Evolutionary conservation across 2,797 vertebrate genomes (phyloP).

Genomic region (Pampus argenteus): DNA sequence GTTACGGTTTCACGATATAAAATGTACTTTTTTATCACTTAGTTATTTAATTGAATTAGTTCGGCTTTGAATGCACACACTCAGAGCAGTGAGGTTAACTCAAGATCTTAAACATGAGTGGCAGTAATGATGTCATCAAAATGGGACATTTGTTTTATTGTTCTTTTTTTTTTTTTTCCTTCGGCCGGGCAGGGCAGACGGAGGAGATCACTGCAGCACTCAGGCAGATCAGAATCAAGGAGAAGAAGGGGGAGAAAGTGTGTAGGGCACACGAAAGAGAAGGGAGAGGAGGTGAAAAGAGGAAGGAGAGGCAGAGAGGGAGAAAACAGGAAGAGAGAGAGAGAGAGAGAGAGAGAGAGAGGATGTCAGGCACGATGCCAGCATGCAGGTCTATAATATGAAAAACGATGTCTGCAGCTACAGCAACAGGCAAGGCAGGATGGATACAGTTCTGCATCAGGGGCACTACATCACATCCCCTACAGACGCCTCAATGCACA

Average conservation of each 20-base stretch:
- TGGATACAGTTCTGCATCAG: constrained; percentile 43
- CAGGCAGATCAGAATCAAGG: constrained; percentile 20
- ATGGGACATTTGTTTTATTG: not conserved
- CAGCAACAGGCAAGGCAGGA: constrained; percentile 43
- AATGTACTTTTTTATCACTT: not conserved
- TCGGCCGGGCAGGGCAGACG: not conserved
- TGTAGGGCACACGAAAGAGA: constrained; percentile 28
- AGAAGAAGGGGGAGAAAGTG: constrained; percentile 15
- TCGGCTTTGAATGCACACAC: constrained; percentile 40
- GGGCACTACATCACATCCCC: constrained; percentile 40
- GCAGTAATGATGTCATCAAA: constrained; percentile 59
- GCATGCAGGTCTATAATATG: constrained; percentile 67
- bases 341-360: constrained; percentile 24
- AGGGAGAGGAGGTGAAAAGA: constrained; percentile 11
- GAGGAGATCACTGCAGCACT: constrained; percentile 49
- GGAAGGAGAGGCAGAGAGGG: constrained; percentile 6
- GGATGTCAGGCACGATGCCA: constrained; percentile 67
- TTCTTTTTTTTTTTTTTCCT: constrained; percentile 10
- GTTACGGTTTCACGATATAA: not conserved
- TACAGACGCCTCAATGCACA: constrained; percentile 12
- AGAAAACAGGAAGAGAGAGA: constrained; percentile 15
- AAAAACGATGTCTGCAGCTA: constrained; percentile 71
- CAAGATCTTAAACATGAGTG: constrained; percentile 27
- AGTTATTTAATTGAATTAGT: too few species aligned
- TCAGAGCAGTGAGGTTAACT: constrained; percentile 36